Conservation (phyloP, 2,797 vertebrate genomes). For the Spizella passerina region DNA sequence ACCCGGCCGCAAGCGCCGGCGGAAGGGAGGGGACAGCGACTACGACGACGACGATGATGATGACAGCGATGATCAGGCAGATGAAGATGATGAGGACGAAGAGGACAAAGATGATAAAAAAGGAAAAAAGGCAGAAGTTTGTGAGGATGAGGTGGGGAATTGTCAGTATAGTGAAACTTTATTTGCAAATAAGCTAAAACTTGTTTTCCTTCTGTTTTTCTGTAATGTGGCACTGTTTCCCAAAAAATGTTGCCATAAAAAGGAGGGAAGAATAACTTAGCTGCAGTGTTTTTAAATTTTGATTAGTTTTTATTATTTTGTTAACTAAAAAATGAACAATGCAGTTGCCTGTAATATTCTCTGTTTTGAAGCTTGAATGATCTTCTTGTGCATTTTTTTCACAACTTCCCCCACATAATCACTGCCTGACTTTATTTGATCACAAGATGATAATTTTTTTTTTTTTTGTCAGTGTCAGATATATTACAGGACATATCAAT, state of each 20-base stretch:
- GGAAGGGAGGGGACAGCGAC: slow-evolving; percentile 89
- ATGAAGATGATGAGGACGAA: slow-evolving; percentile 89
- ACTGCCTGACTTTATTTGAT: background rate
- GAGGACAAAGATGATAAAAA: slow-evolving; percentile 88
- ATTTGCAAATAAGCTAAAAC: background rate
- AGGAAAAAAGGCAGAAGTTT: slow-evolving; percentile 86
- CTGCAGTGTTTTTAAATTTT: background rate
- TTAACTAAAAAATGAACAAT: background rate
- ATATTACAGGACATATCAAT: background rate
- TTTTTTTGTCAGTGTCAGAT: background rate
- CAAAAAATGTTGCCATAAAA: background rate
- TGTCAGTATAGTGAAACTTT: background rate
- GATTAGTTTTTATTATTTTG: background rate
- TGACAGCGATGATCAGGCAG: slow-evolving; percentile 92
- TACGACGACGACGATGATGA: slow-evolving; percentile 91
- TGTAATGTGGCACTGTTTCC: background rate
- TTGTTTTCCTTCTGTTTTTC: background rate
- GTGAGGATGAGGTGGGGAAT: slow-evolving; percentile 88
- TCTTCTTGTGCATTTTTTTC: background rate
- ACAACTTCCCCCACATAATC: background rate
- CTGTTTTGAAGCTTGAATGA: background rate
- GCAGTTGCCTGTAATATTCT: background rate
- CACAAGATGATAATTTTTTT: background rate
- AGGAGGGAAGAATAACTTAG: background rate
- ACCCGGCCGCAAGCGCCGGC: slow-evolving; percentile 83